Conservation (phyloP, 2,113 vertebrate species). For the Phalacrocorax carbo region DNA sequence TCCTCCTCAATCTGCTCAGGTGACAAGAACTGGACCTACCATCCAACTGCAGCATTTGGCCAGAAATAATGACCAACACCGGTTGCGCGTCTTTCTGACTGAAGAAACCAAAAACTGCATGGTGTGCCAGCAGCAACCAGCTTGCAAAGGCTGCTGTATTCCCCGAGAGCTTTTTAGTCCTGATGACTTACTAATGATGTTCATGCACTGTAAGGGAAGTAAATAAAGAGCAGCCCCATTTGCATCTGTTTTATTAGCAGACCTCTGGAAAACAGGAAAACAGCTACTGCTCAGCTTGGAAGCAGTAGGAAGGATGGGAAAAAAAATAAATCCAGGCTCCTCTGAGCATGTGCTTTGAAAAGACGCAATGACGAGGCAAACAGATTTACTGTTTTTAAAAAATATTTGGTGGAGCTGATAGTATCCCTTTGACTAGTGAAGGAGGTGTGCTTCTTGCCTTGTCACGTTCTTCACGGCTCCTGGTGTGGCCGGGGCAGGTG, state of each 20-base stretch:
- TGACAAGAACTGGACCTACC: background rate
- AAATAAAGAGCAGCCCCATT: background rate
- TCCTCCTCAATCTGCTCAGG: slow-evolving; percentile 18
- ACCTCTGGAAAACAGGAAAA: background rate
- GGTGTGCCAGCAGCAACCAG: background rate
- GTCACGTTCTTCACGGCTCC: background rate
- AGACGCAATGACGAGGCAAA: slow-evolving; percentile 23
- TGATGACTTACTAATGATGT: background rate
- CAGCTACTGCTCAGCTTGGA: background rate
- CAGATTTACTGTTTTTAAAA: background rate
- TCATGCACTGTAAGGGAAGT: background rate
- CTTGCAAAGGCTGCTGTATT: background rate
- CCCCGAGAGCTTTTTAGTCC: background rate
- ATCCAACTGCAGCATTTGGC: background rate
- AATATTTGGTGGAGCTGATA: background rate
- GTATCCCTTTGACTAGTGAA: background rate
- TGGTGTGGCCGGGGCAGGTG: background rate
- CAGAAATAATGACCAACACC: background rate
- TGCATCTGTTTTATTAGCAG: background rate
- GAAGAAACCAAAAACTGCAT: background rate
- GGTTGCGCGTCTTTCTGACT: background rate
- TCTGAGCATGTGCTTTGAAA: slow-evolving; percentile 18
- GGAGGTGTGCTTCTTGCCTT: background rate
- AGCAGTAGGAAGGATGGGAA: background rate
- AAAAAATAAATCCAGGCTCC: background rate